A percentile compares a stretch with the other conserved stretches of the same genome.
phyloP scores from a whole-genome alignment of 2,113 vertebrate genomes.

The Triplophysa tibetana region DNA sequence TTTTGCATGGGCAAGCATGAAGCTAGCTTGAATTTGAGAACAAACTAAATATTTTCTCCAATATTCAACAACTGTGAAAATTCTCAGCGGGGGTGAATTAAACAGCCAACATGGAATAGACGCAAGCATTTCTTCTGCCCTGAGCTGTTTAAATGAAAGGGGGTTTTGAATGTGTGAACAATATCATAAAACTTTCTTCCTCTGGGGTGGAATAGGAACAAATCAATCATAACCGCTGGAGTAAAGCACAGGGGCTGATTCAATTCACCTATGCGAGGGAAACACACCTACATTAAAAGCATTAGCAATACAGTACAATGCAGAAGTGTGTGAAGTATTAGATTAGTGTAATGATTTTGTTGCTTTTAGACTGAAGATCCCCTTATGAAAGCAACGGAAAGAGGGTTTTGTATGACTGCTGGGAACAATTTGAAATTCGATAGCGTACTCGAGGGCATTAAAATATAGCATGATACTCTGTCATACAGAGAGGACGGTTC shows the following conservation, averaged over 20 bases:
- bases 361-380: constrained; percentile 32
- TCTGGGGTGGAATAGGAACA: constrained; percentile 27
- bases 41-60: constrained; percentile 1
- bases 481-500: neutral
- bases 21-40: neutral
- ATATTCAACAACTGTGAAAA: constrained; percentile 12
- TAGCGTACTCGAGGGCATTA: constrained; percentile 4
- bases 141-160: constrained; percentile 31
- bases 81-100: constrained; percentile 8
- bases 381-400: constrained; percentile 19
- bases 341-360: constrained; percentile 38
- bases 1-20: too few species aligned
- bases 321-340: constrained; percentile 28
- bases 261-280: constrained; percentile 20
- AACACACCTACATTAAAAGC: constrained; percentile 15
- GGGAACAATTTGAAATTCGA: constrained; percentile 18
- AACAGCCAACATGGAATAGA: constrained; percentile 26
- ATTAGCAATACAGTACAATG: constrained; percentile 18
- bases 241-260: constrained; percentile 10
- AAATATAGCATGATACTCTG: constrained; percentile 2
- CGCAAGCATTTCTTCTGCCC: constrained; percentile 7
- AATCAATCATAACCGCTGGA: constrained; percentile 41
- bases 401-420: constrained; percentile 14
- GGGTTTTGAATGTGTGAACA: constrained; percentile 20
- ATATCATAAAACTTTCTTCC: constrained; percentile 26